Evolutionary conservation across 2,113 vertebrate genomes (phyloP), one percentile per base, ranked within the genome.

Genomic region (Forbesichthys agassizii): DNA sequence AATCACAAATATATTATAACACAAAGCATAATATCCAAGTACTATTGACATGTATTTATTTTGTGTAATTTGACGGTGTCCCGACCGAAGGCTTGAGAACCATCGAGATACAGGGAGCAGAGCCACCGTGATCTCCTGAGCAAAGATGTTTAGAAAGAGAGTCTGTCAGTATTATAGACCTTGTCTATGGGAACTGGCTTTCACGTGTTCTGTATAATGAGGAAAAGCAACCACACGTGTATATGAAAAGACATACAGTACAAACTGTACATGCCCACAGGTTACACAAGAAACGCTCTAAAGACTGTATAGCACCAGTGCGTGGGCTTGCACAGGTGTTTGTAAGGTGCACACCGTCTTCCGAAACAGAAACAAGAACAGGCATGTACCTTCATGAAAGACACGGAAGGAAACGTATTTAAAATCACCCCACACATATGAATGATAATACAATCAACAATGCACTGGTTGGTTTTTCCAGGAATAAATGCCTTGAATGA

Each of bases 281-380:
- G 51, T 36, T 3, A 36, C 66, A 59, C 16, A 14, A 0, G 33
- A 69, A 52, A 68, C 55, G 27, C 53, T 78, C 57, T 75, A 69
- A 76, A 52, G 9, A n/a, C 2, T 16, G 1, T 54, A n/a, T 13
- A 11, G 53, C 14, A n/a, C 16, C 14, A 8, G 53, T 55, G 72
- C 11, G n/a, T 55, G 0, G 11, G 59, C 33, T 48, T 46, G 63
- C 65, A 48, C 49, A 54, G 42, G 67, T 12, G 47, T 68, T 71
- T 77, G 54, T 33, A 33, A 54, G 59, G 53, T 48, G 8, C 12
- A 33, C 33, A 12, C n/a, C 5, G 13, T 49, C 54, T 60, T 20
- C 16, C 64, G n/a, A 9, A 10, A 48, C 12, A 33, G 59, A 69
- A 61, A 70, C 84, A 74, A 69, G 86, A 71, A 2, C 5, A 63